Evolutionary conservation across 2,888 invertebrate genomes (phyloP), one percentile per base, ranked within the genome.

Genomic region (Scaptomyza flava): DNA sequence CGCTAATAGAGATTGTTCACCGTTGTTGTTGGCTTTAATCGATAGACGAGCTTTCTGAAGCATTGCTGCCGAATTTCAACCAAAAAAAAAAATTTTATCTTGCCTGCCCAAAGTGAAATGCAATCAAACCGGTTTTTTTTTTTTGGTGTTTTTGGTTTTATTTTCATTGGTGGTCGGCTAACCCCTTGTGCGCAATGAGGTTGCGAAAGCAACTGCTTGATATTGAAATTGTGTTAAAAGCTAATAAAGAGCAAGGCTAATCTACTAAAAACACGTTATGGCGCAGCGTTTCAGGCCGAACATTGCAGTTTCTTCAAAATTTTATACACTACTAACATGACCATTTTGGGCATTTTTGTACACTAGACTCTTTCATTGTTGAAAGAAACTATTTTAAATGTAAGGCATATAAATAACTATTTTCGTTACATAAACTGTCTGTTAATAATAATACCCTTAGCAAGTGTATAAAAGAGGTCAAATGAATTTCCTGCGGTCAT

Each of bases 41-140:
- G 64, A 59, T 74, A 27, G 38, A 5, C 38, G 52, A 81, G 81
- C 85, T 84, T 67, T 81, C 68, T 71, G 76, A 14, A 33, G 68
- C 59, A 68, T 61, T 52, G 46, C 14, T 6, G 63, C 52, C 61
- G 54, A 67, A 54, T 47, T 46, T 61, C 7, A 48, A 60, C 54
- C 42, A n/a, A 20, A 57, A 59, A 34, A 57, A 59, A 64, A 66
- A 48, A 67, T 51, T 41, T 45, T 34, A 71, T 46, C 43, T 30
- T 50, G 45, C 9, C 9, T 17, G 45, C 52, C 46, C 45, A 68
- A 70, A 79, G 82, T 68, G 82, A 86, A 83, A 86, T 83, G 86
- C 82, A 85, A 56, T 67, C 59, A 66, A 69, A 77, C 82, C 79
- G 72, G 82, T 82, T 63, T 63, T 41, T 11, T 9, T 82, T 63